A percentile compares a stretch with the other conserved stretches of the same genome.
Evolutionary conservation across 2,888 invertebrate genomes (phyloP).

Genomic region (Oegoconia quadripuncta): DNA sequence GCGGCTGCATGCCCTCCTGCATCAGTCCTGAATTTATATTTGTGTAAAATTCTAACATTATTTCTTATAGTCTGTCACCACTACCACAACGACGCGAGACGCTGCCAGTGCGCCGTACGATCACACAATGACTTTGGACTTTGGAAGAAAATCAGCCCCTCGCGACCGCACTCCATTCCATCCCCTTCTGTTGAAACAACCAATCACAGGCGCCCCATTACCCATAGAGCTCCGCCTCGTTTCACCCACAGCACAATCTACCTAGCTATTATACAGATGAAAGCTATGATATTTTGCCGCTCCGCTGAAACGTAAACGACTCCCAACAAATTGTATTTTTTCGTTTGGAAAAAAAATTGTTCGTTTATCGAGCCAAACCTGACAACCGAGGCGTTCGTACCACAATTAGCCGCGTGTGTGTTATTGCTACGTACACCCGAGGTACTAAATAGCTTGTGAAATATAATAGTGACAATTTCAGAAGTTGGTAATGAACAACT

Average conservation of each 20-base stretch:
- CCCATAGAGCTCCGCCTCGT: slow-evolving; percentile 49
- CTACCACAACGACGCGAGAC: slow-evolving; percentile 33
- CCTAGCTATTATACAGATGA: slow-evolving; percentile 65
- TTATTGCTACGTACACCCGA: too few relatives aligned
- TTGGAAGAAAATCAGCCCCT: slow-evolving; percentile 24
- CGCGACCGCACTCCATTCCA: slow-evolving; percentile 19
- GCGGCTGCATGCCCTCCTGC: slow-evolving; percentile 78
- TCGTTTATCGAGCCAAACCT: slow-evolving; percentile 10
- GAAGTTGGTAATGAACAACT: too few relatives aligned
- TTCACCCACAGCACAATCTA: slow-evolving; percentile 40
- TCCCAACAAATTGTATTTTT: slow-evolving; percentile 57
- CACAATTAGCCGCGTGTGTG: too few relatives aligned
- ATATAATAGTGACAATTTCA: not conserved
- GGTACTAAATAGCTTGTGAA: too few relatives aligned
- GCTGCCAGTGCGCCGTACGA: slow-evolving; percentile 37
- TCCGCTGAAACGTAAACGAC: slow-evolving; percentile 51
- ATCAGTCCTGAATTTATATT: slow-evolving; percentile 80
- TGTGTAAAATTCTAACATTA: slow-evolving; percentile 86
- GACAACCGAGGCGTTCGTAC: not conserved
- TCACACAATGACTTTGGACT: slow-evolving; percentile 48
- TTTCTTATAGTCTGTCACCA: slow-evolving; percentile 39
- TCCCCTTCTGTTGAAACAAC: slow-evolving; percentile 39
- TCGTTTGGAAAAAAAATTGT: slow-evolving; percentile 44
- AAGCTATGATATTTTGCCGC: slow-evolving; percentile 60
- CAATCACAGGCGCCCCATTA: slow-evolving; percentile 42